Evolutionary conservation across 2,888 invertebrate genomes (phyloP).

Genomic region (Cantharis lateralis): DNA sequence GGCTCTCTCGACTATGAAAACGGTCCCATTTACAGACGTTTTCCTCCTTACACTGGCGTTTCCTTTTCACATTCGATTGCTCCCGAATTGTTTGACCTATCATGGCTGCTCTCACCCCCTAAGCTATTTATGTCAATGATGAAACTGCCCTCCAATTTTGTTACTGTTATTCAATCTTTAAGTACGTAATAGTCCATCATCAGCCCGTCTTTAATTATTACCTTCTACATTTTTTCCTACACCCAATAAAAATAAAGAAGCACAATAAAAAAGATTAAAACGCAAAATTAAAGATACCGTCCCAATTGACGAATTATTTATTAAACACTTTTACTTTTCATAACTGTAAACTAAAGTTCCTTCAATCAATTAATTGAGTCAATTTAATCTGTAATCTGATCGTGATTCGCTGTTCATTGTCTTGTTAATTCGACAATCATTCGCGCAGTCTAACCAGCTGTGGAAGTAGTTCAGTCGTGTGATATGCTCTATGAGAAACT

Average conservation of each 20-base stretch:
- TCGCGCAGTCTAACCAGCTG: constrained; percentile 24
- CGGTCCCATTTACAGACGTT: constrained; percentile 56
- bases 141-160: constrained; percentile 45
- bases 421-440: constrained; percentile 24
- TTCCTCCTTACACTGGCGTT: constrained; percentile 56
- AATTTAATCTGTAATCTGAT: constrained; percentile 18
- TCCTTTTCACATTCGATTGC: constrained; percentile 57
- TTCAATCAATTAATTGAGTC: constrained; percentile 9
- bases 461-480: constrained; percentile 26
- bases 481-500: constrained; percentile 21
- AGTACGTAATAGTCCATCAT: neutral
- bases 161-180: constrained; percentile 20
- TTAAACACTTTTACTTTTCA: neutral
- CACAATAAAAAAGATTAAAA: neutral
- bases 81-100: constrained; percentile 56
- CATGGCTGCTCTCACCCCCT: constrained; percentile 45
- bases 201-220: neutral
- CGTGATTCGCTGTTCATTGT: constrained; percentile 19
- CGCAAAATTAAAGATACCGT: no score
- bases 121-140: constrained; percentile 47
- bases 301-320: neutral
- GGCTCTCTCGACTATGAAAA: constrained; percentile 48
- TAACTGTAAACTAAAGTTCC: neutral
- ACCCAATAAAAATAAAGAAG: neutral
- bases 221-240: neutral